Percentiles rank a stretch among this genome's conserved stretches.
These are phyloP conservation scores for Crotalus helleri DNA, from an alignment of 2,113 vertebrate genomes.

Conservation along the genomic window DNA sequence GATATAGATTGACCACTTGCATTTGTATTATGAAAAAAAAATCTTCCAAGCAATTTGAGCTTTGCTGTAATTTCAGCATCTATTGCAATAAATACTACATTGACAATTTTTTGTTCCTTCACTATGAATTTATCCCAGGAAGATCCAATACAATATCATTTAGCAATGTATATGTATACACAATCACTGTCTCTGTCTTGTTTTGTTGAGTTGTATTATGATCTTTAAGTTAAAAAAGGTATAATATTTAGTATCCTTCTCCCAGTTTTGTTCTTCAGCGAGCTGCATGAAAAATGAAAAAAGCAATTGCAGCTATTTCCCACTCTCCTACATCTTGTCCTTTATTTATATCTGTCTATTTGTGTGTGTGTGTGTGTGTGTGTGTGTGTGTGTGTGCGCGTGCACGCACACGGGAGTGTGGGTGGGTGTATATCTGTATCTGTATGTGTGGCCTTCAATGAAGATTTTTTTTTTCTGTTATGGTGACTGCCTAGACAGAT, in stretches of 20 bases:
- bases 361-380: no score
- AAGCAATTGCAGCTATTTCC: not conserved
- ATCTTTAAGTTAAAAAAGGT: not conserved
- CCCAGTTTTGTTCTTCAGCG: not conserved
- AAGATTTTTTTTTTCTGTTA: not conserved
- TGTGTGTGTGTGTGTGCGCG: no score
- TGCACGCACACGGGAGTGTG: no score
- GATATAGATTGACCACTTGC: conserved; percentile 39
- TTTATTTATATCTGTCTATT: not conserved
- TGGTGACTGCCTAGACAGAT: not conserved
- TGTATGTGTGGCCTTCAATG: not conserved
- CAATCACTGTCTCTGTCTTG: not conserved
- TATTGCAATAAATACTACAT: conserved; percentile 2
- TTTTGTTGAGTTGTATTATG: not conserved
- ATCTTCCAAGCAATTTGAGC: conserved; percentile 37
- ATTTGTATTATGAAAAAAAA: conserved; percentile 27
- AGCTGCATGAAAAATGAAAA: not conserved
- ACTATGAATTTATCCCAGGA: not conserved
- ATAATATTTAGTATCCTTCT: not conserved
- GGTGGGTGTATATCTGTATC: no score
- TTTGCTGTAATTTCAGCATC: conserved; percentile 31
- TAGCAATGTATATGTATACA: not conserved
- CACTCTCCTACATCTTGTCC: not conserved
- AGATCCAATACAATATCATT: not conserved
- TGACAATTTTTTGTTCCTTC: not conserved